Evolutionary conservation across 1,140 invertebrate genomes (phyloP).

Genomic region (Armadillidium nasatum): DNA sequence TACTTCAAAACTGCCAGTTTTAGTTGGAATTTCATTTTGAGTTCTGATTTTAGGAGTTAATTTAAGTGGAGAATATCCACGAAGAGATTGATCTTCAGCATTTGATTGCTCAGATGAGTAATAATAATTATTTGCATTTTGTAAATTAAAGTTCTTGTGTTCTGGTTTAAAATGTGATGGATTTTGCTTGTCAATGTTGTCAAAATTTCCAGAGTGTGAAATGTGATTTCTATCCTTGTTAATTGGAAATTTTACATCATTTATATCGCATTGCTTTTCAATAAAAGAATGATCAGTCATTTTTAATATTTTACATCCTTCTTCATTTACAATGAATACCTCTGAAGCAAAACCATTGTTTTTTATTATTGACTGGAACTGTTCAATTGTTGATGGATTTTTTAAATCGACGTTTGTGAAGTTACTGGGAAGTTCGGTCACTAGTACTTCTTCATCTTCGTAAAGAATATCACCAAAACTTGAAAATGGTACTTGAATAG

Average conservation of each 20-base stretch:
- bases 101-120: too few species aligned
- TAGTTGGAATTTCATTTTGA: too few species aligned
- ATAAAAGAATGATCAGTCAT: not conserved
- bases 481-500: not conserved
- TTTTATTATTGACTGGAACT: not conserved
- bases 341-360: slow-evolving; percentile 7
- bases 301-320: slow-evolving; percentile 1
- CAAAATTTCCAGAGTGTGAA: too few species aligned
- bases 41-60: too few species aligned
- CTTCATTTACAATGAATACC: not conserved
- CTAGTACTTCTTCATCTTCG: not conserved
- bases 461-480: not conserved
- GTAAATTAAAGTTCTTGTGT: too few species aligned
- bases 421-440: not conserved
- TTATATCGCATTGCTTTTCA: not conserved
- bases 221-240: too few species aligned
- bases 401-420: not conserved
- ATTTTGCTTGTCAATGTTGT: too few species aligned
- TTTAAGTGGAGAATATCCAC: too few species aligned
- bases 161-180: too few species aligned
- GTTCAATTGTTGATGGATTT: not conserved
- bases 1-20: too few species aligned
- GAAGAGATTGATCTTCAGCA: too few species aligned
- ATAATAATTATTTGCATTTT: too few species aligned
- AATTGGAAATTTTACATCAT: not conserved